A percentile compares a stretch with the other conserved stretches of the same genome.
phyloP scores from a whole-genome alignment of 2,888 invertebrate genomes.

The Epinotia nisella region DNA sequence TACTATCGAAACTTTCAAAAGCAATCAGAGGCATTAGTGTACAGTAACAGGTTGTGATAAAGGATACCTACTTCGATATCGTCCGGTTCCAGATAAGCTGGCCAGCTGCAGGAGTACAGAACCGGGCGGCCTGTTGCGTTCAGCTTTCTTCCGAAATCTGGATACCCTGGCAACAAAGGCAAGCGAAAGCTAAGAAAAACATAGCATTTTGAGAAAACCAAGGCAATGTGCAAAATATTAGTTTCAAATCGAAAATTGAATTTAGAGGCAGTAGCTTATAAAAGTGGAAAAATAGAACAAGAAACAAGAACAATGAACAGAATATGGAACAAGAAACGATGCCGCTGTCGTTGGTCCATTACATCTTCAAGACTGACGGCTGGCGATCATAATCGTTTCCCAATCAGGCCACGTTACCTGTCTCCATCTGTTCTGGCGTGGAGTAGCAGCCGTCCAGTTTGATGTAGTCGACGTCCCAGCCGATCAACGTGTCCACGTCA shows the following conservation, averaged over 20 bases:
- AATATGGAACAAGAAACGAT: too few relatives aligned
- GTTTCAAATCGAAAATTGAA: too few relatives aligned
- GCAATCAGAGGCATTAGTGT: not conserved
- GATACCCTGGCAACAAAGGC: constrained; percentile 86
- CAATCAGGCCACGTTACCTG: constrained; percentile 61
- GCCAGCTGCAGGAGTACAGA: constrained; percentile 94
- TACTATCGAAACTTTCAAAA: not conserved
- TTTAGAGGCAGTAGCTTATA: too few relatives aligned
- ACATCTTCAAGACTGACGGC: too few relatives aligned
- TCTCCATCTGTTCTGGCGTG: constrained; percentile 82
- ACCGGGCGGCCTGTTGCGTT: constrained; percentile 91
- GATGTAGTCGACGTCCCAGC: constrained; percentile 92
- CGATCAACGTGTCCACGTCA: constrained; percentile 90
- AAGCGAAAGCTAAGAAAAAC: not conserved
- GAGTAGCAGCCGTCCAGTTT: constrained; percentile 93
- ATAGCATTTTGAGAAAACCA: too few relatives aligned
- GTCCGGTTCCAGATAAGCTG: constrained; percentile 88
- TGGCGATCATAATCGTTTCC: too few relatives aligned
- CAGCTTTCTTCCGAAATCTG: constrained; percentile 87
- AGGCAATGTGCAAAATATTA: too few relatives aligned
- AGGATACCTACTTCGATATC: constrained; percentile 68
- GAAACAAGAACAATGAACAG: too few relatives aligned
- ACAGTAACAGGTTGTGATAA: not conserved
- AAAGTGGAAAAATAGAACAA: too few relatives aligned
- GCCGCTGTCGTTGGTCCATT: too few relatives aligned